Evolutionary conservation across 1,140 invertebrate species (phyloP), one percentile per base, ranked within the genome.

Genomic region (Notospermus geniculatus): DNA sequence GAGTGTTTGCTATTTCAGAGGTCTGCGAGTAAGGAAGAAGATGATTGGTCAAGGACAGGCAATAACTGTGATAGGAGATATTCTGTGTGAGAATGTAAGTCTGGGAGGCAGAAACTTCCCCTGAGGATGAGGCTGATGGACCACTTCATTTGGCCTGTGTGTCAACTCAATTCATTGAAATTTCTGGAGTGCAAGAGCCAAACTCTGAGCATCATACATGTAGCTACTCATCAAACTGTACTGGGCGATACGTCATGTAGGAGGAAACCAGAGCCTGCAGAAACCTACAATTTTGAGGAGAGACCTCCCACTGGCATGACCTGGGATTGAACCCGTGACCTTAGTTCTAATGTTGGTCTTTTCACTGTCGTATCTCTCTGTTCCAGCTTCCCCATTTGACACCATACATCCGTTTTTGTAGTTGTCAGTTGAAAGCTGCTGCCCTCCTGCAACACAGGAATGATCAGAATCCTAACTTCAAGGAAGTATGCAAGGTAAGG

Each of bases 341-440:
- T n/a, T n/a, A 28, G 5, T 28, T 55, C 27, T 55, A 30, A 5
- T 30, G n/a, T 27, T 30, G 27, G 7, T 23, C 41, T 28, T n/a
- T 61, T 30, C 32, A 36, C 28, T 27, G 7, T 63, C 46, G 36
- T 66, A 27, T 15, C 4, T 46, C 58, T 60, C 68, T 62, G 50
- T 82, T 85, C 60, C 75, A 91, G 90, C 83, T 91, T 60, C 88
- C 89, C 30, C 83, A 86, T 67, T 87, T 91, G 86, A 88, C 85
- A 1, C 86, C 87, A 1, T 93, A 93, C 73, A 87, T 92, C 57
- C 83, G 88, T 69, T 93, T 91, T 77, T 93, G 91, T 74, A 89
- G 89, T 68, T 86, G 88, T 73, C 91, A 93, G 76, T 84, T 91
- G 62, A 86, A 87, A 50, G 89, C 89, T 11, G 89, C 89, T 19